These are phyloP conservation scores for Pedetes capensis DNA, from an alignment of 2,113 vertebrate species.

Conservation along the genomic window DNA sequence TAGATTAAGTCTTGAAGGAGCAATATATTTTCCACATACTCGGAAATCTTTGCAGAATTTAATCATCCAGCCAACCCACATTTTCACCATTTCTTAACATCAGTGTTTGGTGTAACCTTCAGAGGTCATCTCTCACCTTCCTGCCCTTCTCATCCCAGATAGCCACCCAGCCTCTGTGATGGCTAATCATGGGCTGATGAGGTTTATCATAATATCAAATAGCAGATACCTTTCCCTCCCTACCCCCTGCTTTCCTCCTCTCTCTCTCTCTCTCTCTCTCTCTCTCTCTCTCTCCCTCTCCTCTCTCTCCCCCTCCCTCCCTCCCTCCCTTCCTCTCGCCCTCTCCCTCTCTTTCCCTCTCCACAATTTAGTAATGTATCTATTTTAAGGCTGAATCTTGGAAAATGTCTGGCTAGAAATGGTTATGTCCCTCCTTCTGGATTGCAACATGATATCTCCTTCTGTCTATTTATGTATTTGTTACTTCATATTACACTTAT, in stretches of 20 bases:
- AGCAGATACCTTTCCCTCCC: not conserved
- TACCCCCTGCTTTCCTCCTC: too few species aligned
- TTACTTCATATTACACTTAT: not conserved
- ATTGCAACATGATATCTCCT: not conserved
- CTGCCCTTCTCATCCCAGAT: not conserved
- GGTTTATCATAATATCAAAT: not conserved
- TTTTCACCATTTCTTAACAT: not conserved
- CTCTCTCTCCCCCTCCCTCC: too few species aligned
- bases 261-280: too few species aligned
- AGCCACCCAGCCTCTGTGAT: not conserved
- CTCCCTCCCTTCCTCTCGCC: too few species aligned
- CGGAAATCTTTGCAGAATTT: not conserved
- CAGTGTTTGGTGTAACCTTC: not conserved
- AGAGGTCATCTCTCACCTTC: not conserved
- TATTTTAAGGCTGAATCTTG: not conserved
- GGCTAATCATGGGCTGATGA: rapidly evolving
- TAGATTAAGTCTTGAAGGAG: constrained; percentile 25
- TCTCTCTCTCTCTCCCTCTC: too few species aligned
- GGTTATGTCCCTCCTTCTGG: not conserved
- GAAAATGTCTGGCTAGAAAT: not conserved
- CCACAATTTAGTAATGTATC: not conserved
- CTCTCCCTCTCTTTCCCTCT: too few species aligned
- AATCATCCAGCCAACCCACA: not conserved
- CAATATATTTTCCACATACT: constrained; percentile 13
- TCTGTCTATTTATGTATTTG: not conserved